Base-by-base conservation (phyloP, 2,888 invertebrate species). In the Polyommatus iphigenia region DNA sequence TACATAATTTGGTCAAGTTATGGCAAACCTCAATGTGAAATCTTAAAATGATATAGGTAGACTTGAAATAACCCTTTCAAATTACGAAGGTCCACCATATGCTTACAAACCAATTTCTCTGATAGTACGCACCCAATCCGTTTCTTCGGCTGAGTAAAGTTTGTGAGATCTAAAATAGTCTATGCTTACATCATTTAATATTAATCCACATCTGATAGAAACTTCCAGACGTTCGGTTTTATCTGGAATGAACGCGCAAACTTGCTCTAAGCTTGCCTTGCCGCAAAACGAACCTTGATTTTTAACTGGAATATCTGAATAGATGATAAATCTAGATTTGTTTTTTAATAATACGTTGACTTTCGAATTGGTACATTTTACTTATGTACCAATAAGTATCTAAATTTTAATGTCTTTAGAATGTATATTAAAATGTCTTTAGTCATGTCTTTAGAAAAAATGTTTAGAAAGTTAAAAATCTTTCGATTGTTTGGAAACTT, bases 181-280 rank as follows among this genome's bases (percentile, higher is more conserved):
- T 81, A 81, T 85, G 84, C 83, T 84, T 86, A 85, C 85, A 85
- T 85, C 85, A 84, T 86, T 87, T 88, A 87, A 87, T 90, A 89
- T 90, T 89, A 91, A 90, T 91, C 91, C 87, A 85, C 85, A 85
- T 83, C 84, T 84, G 88, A 88, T 88, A 85, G 86, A 84, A 86
- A 85, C 86, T 86, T 81, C 87, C 88, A 90, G 91, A 91, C 90
- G 86, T 83, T 85, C 85, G 84, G 87, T 87, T 88, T 90, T 92
- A 92, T 92, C 90, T 89, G 84, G 85, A 87, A 87, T 89, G 86
- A 87, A 88, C 87, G 85, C 86, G 87, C 81, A 89, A 92, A 92
- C 89, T 92, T 92, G 82, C 82, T 85, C 87, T 83, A 85, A 87
- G 87, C 85, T 85, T 89, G 89, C 89, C 86, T 89, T 87, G 86